phyloP scores from a whole-genome alignment of 2,888 invertebrate genomes.

The Neocrepidodera transversa region DNA sequence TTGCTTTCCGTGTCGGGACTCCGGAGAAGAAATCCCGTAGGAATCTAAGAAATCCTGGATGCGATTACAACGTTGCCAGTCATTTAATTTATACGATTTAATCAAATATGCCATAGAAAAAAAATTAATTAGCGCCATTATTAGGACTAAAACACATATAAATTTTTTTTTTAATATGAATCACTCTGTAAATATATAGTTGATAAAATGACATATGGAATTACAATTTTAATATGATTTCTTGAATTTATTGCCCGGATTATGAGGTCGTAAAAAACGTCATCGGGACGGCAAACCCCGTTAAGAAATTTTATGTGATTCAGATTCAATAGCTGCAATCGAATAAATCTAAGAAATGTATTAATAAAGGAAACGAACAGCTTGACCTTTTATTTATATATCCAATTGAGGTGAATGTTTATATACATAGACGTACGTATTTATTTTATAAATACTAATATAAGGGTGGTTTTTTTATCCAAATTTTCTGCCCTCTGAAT shows the following conservation, averaged over 20 bases:
- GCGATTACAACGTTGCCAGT: background rate
- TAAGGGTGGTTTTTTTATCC: too few relatives aligned
- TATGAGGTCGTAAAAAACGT: conserved; percentile 22
- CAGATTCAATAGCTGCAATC: conserved; percentile 29
- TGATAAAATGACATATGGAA: too few relatives aligned
- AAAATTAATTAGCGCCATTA: too few relatives aligned
- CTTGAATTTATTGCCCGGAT: conserved; percentile 9
- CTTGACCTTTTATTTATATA: conserved; percentile 12
- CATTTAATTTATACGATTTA: background rate
- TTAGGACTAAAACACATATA: too few relatives aligned
- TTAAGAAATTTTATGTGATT: conserved; percentile 21
- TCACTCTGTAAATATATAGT: too few relatives aligned
- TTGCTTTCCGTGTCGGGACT: conserved; percentile 18
- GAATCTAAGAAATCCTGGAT: conserved; percentile 3
- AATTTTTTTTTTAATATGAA: too few relatives aligned
- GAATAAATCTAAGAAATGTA: conserved; percentile 29
- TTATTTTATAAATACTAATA: too few relatives aligned
- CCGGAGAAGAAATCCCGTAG: conserved; percentile 13
- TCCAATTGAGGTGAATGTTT: background rate
- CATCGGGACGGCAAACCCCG: conserved; percentile 2
- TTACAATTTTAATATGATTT: conserved; percentile 13
- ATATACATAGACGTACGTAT: background rate
- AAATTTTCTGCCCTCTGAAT: too few relatives aligned
- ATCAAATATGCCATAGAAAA: too few relatives aligned
- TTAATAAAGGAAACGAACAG: conserved; percentile 23